Base-by-base conservation (phyloP, 2,797 vertebrate species). In the Carduelis carduelis region DNA sequence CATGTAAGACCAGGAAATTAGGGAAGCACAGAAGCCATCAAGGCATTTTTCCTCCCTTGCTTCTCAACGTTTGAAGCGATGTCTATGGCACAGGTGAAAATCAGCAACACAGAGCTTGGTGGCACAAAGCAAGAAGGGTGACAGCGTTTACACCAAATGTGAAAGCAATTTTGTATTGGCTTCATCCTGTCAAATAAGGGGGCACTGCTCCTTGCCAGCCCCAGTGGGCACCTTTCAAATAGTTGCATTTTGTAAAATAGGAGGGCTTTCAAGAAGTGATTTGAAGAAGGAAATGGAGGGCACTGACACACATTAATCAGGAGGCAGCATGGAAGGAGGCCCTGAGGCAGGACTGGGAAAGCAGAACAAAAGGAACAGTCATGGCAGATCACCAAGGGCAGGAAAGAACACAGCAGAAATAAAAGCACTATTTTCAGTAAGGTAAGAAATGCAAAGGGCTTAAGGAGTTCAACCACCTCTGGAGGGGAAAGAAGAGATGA, bases 281-380 rank as follows among this genome's bases (percentile, higher is more conserved):
- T 93, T 88, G 90, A 93, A 97, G 90, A 94, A 96, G 95, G 95
- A 97, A 97, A 89, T 94, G 92, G 92, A 91, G 95, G 92, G 90
- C 91, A 93, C n/a, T 93, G 95, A 96, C 95, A 95, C 87, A 95
- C 81, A 93, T 96, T 96, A 95, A 96, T 95, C 90, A 96, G 89
- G 47, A 80, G 69, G 87, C 75, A 88, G 75, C 46, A 24, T 81
- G 79, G 93, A 80, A 93, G 83, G 94, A 76, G 88, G 95, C 86
- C 93, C 91, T 3, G 14, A 94, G 79, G 89, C 81, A 69, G 56
- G 32, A 80, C 49, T 75, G 56, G 53, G 37, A 83, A 89, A 65
- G 76, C n/a, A 81, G 89, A 84, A 96, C 95, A 94, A 93, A 96
- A 96, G 91, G 52, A 94, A 69, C 95, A 96, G 92, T 96, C 94